phyloP scores from a whole-genome alignment of 1,140 invertebrate genomes.

The Dreissena polymorpha region DNA sequence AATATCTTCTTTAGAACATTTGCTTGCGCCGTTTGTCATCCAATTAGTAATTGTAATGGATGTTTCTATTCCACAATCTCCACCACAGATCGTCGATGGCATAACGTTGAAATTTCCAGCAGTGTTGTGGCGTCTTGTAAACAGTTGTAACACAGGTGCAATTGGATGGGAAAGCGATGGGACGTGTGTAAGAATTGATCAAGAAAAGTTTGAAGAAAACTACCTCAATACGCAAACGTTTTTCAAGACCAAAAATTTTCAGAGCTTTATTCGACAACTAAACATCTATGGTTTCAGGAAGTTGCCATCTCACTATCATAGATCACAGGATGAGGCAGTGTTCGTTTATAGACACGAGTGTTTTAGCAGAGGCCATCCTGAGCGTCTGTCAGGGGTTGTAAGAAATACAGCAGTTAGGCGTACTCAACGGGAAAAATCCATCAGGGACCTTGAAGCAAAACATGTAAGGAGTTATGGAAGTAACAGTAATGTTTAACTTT shows the following conservation, averaged over 20 bases:
- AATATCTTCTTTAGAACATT: too few relatives aligned
- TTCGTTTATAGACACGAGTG: constrained; percentile 65
- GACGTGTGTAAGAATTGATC: constrained; percentile 67
- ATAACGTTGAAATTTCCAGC: constrained; percentile 67
- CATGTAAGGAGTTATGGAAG: constrained; percentile 14
- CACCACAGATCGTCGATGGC: constrained; percentile 41
- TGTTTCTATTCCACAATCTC: constrained; percentile 33
- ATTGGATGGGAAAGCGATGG: constrained; percentile 71
- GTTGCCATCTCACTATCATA: constrained; percentile 57
- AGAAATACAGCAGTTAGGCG: constrained; percentile 46
- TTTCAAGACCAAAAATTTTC: constrained; percentile 75
- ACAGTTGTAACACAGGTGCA: constrained; percentile 70
- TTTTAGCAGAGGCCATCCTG: constrained; percentile 62
- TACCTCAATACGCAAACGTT: constrained; percentile 67
- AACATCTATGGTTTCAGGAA: constrained; percentile 77
- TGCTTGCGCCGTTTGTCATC: too few relatives aligned
- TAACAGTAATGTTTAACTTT: not conserved
- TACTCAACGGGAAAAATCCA: constrained; percentile 36
- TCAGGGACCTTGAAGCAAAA: constrained; percentile 28
- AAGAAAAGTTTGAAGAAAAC: constrained; percentile 68
- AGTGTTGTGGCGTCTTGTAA: constrained; percentile 74
- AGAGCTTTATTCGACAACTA: constrained; percentile 75
- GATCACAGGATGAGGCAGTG: constrained; percentile 33
- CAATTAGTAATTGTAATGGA: not conserved
- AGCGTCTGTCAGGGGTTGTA: constrained; percentile 62